A percentile compares a stretch with the other conserved stretches of the same genome.
Evolutionary conservation across 2,888 invertebrate genomes (phyloP).

Genomic region (Leptinotarsa tumamoca): DNA sequence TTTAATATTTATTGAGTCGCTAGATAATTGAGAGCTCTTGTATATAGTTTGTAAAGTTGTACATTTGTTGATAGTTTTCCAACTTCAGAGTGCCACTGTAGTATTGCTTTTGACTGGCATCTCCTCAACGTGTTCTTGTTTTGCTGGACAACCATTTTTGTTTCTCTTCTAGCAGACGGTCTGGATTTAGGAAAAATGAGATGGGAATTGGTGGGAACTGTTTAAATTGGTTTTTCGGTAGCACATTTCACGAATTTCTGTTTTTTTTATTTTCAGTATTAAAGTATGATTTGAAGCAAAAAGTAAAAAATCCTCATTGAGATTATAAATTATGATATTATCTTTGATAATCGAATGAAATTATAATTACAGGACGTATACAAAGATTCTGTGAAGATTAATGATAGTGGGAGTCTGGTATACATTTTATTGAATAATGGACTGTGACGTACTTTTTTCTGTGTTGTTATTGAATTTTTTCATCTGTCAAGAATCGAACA

Average conservation of each 20-base stretch:
- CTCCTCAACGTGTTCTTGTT: slow-evolving; percentile 29
- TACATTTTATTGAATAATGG: slow-evolving; percentile 20
- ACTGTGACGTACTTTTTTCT: slow-evolving; percentile 4
- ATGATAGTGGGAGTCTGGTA: slow-evolving; percentile 5
- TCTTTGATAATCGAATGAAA: neutral
- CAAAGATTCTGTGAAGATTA: neutral
- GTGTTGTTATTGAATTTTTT: slow-evolving; percentile 26
- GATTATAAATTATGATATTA: too few relatives aligned
- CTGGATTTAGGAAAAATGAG: neutral
- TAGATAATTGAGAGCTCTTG: slow-evolving; percentile 30
- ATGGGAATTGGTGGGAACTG: neutral
- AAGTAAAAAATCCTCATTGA: too few relatives aligned
- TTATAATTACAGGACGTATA: neutral
- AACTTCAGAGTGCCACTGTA: slow-evolving; percentile 33
- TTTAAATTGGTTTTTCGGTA: too few relatives aligned
- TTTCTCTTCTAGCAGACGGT: slow-evolving; percentile 1
- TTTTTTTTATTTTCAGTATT: too few relatives aligned
- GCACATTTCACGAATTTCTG: too few relatives aligned
- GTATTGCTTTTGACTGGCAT: slow-evolving; percentile 22
- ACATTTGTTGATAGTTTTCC: slow-evolving; percentile 35
- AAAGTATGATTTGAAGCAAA: too few relatives aligned
- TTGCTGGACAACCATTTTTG: neutral
- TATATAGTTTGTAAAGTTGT: slow-evolving; percentile 39
- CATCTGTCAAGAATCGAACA: neutral
- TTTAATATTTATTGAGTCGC: slow-evolving; percentile 67